Evolutionary conservation across 2,797 vertebrate species (phyloP), one percentile per base, ranked within the genome.

Genomic region (Clarias fuscus): DNA sequence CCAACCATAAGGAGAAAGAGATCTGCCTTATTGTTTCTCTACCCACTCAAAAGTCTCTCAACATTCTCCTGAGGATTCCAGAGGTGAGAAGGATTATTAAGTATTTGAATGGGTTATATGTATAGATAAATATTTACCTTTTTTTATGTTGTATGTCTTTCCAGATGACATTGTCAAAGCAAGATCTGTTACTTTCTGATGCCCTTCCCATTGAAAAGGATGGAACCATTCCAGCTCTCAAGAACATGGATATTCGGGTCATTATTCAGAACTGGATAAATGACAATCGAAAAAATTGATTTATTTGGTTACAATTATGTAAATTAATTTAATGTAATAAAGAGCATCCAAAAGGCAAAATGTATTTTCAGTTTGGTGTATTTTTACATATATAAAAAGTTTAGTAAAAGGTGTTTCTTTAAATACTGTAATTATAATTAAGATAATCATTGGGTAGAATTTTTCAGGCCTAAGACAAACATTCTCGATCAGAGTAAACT

Each of bases 1-100:
- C 0, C 87, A 94, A 90, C 77, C 96, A 97, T 88, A 86, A 86
- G 27, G 90, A 84, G 17, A 94, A 85, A n/a, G 89, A 97, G 90
- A 89, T 96, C 58, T 94, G 85, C 83, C 3, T 96, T 76, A 93
- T 93, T 0, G 37, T 93, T 65, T 91, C 92, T 71, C 79, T 91
- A 37, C 89, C 86, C 68, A 85, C 91, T 75, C 89, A 94, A 40
- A 91, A 40, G 37, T 91, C 78, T 8, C 5, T 95, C 33, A 91
- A 93, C 79, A 1, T 95, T 70, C 56, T 92, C 70, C 17, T 94
- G 85, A 93, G 90, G 86, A 90, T 92, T 85, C 93, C 94, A 89
- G 91, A 80, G 93, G 94, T 94, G 13, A 84, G 64, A 43, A 22
- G 3, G 30, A 40, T 37, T 30, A 17, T 53, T 0, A 4, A 0